Conservation (phyloP, 2,888 invertebrate genomes). For the Ptychoptera contaminata region DNA sequence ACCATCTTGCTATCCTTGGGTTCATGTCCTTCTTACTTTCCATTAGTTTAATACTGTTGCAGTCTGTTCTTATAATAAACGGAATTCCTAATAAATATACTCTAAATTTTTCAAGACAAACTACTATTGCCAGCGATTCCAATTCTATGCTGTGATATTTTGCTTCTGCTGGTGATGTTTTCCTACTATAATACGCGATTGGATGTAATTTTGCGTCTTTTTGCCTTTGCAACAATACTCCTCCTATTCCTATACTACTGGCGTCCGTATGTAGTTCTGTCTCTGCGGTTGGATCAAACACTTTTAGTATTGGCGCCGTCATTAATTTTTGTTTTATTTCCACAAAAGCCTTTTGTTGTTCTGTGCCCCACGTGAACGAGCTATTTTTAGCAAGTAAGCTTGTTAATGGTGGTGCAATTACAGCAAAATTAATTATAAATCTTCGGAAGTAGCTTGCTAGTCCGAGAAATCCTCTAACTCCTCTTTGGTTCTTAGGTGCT, state of each 20-base stretch:
- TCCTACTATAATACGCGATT: slow-evolving; percentile 2
- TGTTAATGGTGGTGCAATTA: not conserved
- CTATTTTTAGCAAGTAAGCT: slow-evolving; percentile 1
- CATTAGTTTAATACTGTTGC: slow-evolving; percentile 15
- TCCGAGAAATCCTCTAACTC: slow-evolving; percentile 3
- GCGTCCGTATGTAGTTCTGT: slow-evolving; percentile 6
- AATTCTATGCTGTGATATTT: slow-evolving; percentile 6
- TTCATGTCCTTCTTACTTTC: slow-evolving; percentile 14
- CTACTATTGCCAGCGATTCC: slow-evolving; percentile 8
- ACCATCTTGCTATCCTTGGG: too few relatives aligned
- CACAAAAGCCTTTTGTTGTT: too few relatives aligned
- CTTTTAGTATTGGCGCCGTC: too few relatives aligned
- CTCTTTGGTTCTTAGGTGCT: too few relatives aligned
- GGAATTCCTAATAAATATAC: slow-evolving; percentile 14
- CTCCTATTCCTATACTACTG: not conserved
- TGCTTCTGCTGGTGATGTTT: slow-evolving; percentile 4
- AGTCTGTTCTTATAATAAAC: slow-evolving; percentile 15
- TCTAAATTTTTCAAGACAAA: slow-evolving; percentile 15
- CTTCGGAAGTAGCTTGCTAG: slow-evolving; percentile 1
- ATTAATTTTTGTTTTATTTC: too few relatives aligned
- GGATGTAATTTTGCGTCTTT: slow-evolving; percentile 3
- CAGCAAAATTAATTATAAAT: not conserved
- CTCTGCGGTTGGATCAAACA: slow-evolving; percentile 3
- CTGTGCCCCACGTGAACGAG: not conserved
- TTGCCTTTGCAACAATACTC: slow-evolving; percentile 1